Evolutionary conservation across 2,113 vertebrate genomes (phyloP).

Genomic region (Hyperoodon ampullatus): DNA sequence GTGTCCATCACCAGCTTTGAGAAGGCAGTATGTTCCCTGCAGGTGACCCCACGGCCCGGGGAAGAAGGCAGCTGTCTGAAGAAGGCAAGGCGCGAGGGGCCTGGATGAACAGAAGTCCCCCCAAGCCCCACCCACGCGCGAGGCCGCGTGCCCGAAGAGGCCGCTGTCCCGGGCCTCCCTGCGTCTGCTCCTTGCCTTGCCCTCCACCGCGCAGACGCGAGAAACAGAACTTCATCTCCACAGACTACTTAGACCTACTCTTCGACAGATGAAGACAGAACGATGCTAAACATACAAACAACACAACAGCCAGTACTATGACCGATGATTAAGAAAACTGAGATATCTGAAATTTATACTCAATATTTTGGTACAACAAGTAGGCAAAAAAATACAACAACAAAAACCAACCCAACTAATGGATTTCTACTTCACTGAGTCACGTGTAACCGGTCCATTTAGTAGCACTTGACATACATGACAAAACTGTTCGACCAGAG

Average conservation of each 20-base stretch:
- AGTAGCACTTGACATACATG: neutral
- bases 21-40: neutral
- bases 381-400: neutral
- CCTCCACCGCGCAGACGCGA: neutral
- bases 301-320: neutral
- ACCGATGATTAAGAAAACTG: neutral
- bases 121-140: neutral
- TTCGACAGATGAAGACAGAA: neutral
- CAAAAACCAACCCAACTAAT: neutral
- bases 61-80: neutral
- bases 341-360: neutral
- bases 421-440: neutral
- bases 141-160: rapidly evolving
- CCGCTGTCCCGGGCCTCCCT: neutral
- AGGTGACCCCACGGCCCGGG: neutral
- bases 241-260: neutral
- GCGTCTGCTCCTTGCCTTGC: neutral
- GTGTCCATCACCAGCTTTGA: neutral
- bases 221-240: neutral
- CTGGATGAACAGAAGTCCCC: neutral
- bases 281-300: neutral
- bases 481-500: constrained; percentile 12
- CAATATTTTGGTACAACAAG: neutral
- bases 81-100: neutral
- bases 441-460: neutral